Evolutionary conservation across 2,797 vertebrate genomes (phyloP).

Genomic region (Macropodus opercularis): DNA sequence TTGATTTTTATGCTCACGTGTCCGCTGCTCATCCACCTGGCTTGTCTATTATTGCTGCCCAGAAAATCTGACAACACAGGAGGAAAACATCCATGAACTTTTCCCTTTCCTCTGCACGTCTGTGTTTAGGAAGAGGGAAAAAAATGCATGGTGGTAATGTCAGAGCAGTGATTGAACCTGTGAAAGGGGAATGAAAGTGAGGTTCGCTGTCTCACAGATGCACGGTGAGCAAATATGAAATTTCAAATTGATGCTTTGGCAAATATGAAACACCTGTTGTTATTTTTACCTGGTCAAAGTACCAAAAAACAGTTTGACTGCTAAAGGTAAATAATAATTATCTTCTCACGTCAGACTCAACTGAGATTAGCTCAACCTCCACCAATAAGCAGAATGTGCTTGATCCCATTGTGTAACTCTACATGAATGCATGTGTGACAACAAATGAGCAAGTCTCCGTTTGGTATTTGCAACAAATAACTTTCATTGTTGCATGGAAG

Average conservation of each 20-base stretch:
- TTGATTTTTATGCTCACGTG: slow-evolving; percentile 13
- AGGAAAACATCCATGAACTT: slow-evolving; percentile 3
- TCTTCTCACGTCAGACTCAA: no score
- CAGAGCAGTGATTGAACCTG: neutral
- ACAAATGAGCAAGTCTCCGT: slow-evolving; percentile 75
- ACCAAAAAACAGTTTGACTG: no score
- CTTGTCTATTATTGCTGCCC: slow-evolving; percentile 19
- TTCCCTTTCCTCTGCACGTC: slow-evolving; percentile 3
- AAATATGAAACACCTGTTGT: neutral
- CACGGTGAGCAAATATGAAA: neutral
- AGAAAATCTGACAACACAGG: slow-evolving; percentile 8
- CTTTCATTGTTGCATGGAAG: slow-evolving; percentile 89
- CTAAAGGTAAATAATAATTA: no score
- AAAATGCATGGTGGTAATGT: slow-evolving; percentile 5
- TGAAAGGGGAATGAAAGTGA: neutral
- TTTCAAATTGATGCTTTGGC: neutral
- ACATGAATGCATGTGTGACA: neutral
- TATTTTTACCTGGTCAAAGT: neutral
- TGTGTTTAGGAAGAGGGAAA: slow-evolving; percentile 5
- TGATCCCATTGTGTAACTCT: neutral
- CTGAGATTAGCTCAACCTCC: no score
- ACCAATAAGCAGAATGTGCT: no score
- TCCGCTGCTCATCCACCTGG: neutral
- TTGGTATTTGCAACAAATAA: slow-evolving; percentile 87
- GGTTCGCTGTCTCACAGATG: slow-evolving; percentile 11